phyloP scores from a whole-genome alignment of 2,888 invertebrate genomes.

The Allacma fusca region DNA sequence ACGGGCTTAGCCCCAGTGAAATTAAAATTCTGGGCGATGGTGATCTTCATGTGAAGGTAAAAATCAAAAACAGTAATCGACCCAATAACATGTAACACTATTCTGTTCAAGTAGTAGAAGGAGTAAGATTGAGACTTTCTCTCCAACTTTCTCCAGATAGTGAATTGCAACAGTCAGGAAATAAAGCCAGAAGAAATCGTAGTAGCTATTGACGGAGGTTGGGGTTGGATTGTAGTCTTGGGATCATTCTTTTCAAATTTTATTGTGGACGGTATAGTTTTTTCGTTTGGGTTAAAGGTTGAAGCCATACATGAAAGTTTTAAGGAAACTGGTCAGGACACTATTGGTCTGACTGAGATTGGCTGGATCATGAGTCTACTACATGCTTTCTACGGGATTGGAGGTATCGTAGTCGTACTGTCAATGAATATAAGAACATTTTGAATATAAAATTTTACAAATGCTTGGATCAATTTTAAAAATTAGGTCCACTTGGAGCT shows the following conservation, averaged over 20 bases:
- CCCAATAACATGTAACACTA: no score
- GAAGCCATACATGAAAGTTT: conserved; percentile 56
- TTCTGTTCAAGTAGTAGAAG: no score
- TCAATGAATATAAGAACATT: no score
- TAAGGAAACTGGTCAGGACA: background rate
- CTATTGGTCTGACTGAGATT: background rate
- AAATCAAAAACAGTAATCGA: no score
- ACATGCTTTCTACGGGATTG: background rate
- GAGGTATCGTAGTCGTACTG: background rate
- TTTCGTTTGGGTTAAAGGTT: conserved; percentile 71
- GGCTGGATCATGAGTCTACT: conserved; percentile 17
- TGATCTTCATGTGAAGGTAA: no score
- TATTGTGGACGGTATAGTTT: conserved; percentile 70
- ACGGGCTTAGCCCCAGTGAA: no score
- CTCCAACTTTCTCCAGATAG: conserved; percentile 62
- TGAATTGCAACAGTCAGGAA: conserved; percentile 58
- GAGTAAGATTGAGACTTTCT: no score
- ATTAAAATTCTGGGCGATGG: no score
- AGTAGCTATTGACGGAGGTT: conserved; percentile 91
- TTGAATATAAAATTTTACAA: no score
- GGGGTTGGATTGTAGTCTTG: conserved; percentile 90
- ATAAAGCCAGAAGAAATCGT: conserved; percentile 59
- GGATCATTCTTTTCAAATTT: conserved; percentile 85
- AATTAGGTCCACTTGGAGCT: conserved; percentile 88
- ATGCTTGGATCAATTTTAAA: conserved; percentile 47